phyloP scores from a whole-genome alignment of 1,140 invertebrate species.

The Tetranychus urticae region DNA sequence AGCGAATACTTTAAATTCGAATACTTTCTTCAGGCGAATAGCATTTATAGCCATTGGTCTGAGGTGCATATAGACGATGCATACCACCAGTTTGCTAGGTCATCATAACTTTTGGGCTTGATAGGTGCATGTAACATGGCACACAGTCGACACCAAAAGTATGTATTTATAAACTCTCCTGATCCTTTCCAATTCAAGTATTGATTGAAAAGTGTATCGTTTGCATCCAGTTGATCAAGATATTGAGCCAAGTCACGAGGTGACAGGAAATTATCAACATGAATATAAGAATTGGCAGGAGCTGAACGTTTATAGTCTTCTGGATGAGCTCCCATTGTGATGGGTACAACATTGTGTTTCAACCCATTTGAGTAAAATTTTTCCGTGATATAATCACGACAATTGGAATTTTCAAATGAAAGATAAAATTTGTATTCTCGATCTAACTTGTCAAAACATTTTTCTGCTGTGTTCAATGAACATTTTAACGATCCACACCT shows the following conservation, averaged over 20 bases:
- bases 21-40: not conserved
- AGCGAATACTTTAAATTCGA: no score
- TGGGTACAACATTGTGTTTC: constrained; percentile 41
- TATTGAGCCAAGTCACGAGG: constrained; percentile 61
- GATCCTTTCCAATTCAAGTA: constrained; percentile 76
- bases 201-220: constrained; percentile 68
- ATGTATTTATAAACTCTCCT: constrained; percentile 48
- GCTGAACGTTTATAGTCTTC: constrained; percentile 65
- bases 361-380: constrained; percentile 87
- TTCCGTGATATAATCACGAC: constrained; percentile 84
- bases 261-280: constrained; percentile 76
- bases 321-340: constrained; percentile 73
- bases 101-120: constrained; percentile 18
- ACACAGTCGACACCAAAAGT: constrained; percentile 80
- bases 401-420: constrained; percentile 64
- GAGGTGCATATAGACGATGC: not conserved
- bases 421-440: constrained; percentile 50
- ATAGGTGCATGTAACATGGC: constrained; percentile 52
- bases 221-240: constrained; percentile 50
- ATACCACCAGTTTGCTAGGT: not conserved
- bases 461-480: constrained; percentile 43
- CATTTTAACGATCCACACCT: constrained; percentile 58
- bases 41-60: no score
- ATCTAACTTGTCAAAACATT: constrained; percentile 75
- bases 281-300: constrained; percentile 66